Conservation (phyloP, 2,888 invertebrate genomes). For the Unio delphinus region DNA sequence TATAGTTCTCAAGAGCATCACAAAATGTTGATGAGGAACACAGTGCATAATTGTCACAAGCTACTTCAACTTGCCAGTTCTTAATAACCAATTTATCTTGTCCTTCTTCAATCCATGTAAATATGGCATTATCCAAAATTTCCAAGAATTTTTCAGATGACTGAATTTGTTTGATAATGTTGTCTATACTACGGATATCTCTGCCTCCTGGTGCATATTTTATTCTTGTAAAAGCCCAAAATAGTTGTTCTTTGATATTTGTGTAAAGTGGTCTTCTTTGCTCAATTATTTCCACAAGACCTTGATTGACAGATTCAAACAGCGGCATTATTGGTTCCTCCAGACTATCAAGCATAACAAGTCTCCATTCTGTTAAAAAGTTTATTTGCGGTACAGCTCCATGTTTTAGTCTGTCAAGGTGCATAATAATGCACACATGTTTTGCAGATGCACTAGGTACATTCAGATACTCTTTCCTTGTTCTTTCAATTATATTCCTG, state of each 20-base stretch:
- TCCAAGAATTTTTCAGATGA: too few species aligned
- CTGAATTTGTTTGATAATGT: conserved; percentile 18
- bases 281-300: conserved; percentile 21
- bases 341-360: too few species aligned
- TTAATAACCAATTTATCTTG: background rate
- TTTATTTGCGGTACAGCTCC: too few species aligned
- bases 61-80: conserved; percentile 31
- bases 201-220: conserved; percentile 27
- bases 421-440: too few species aligned
- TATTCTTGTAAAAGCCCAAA: conserved; percentile 43
- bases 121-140: too few species aligned
- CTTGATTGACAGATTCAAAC: conserved; percentile 8
- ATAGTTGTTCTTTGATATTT: conserved; percentile 30
- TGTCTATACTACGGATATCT: conserved; percentile 21
- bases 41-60: conserved; percentile 21
- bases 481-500: too few species aligned
- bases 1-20: conserved; percentile 30
- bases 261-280: conserved; percentile 15
- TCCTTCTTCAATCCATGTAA: background rate
- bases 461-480: too few species aligned
- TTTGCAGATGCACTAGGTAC: too few species aligned
- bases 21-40: conserved; percentile 18
- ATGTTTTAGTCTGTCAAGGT: too few species aligned
- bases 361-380: too few species aligned
- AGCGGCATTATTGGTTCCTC: conserved; percentile 15